Evolutionary conservation across 2,113 vertebrate species (phyloP).

Genomic region (Gavia stellata): DNA sequence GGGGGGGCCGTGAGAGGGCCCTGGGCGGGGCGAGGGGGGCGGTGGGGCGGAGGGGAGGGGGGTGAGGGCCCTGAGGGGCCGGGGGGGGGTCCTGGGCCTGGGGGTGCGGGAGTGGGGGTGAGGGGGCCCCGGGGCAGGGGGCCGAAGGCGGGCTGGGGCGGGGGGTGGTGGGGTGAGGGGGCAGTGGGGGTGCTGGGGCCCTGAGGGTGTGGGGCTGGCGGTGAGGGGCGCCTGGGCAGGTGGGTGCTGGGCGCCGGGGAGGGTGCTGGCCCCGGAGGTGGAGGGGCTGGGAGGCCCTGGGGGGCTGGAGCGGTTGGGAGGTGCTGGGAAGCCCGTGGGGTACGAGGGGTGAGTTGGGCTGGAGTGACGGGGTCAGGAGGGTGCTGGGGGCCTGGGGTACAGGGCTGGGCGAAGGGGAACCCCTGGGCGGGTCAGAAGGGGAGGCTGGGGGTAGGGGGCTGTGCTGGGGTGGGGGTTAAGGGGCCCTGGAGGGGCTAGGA

Average conservation of each 20-base stretch:
- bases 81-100: no score
- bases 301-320: no score
- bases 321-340: background rate
- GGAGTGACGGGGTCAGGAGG: background rate
- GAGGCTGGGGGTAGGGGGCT: background rate
- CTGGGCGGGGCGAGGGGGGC: background rate
- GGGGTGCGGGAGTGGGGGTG: background rate
- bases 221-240: no score
- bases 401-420: background rate
- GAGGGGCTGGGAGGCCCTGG: no score
- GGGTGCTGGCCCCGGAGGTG: background rate
- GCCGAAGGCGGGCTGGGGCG: background rate
- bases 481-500: background rate
- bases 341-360: background rate
- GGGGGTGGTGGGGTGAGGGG: background rate
- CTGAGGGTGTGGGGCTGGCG: background rate
- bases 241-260: no score
- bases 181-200: no score
- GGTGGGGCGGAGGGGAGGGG: background rate
- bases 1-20: background rate
- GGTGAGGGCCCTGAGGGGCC: background rate
- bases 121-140: background rate
- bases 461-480: background rate
- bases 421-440: background rate
- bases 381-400: background rate